Evolutionary conservation across 2,888 invertebrate species (phyloP).

Genomic region (Synanthedon myopaeformis): DNA sequence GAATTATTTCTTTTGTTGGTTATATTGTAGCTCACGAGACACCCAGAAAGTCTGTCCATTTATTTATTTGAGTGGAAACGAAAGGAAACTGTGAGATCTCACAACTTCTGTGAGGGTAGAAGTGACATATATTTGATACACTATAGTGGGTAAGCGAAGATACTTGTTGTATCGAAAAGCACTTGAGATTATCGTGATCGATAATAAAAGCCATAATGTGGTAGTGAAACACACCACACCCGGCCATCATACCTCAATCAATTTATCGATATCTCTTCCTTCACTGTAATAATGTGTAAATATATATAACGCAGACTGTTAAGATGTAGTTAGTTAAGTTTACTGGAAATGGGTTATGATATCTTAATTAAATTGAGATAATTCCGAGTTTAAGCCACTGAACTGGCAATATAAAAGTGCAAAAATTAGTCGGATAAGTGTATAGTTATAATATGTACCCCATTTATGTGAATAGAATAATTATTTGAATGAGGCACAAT

Average conservation of each 20-base stretch:
- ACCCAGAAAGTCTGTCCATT: too few relatives aligned
- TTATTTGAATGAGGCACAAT: slow-evolving; percentile 60
- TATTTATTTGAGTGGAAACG: too few relatives aligned
- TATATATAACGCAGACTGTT: slow-evolving; percentile 44
- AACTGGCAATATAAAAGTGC: slow-evolving; percentile 66
- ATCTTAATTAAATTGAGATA: slow-evolving; percentile 67
- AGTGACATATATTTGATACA: too few relatives aligned
- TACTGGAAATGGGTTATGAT: slow-evolving; percentile 54
- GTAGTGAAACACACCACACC: slow-evolving; percentile 4
- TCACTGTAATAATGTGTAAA: slow-evolving; percentile 47
- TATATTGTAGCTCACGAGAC: too few relatives aligned
- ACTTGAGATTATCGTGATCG: too few relatives aligned
- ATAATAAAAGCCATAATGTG: too few relatives aligned
- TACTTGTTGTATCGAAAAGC: too few relatives aligned
- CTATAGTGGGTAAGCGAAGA: too few relatives aligned
- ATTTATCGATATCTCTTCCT: slow-evolving; percentile 55
- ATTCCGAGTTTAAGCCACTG: slow-evolving; percentile 65
- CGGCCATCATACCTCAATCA: slow-evolving; percentile 21
- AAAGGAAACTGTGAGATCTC: too few relatives aligned
- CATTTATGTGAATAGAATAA: slow-evolving; percentile 57
- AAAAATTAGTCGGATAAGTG: slow-evolving; percentile 61
- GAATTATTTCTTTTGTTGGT: too few relatives aligned
- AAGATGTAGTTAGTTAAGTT: slow-evolving; percentile 40
- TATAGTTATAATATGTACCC: slow-evolving; percentile 54
- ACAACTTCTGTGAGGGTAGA: too few relatives aligned